Evolutionary conservation across 2,797 vertebrate genomes (phyloP), one percentile per base, ranked within the genome.

Genomic region (Phataginus tricuspis): DNA sequence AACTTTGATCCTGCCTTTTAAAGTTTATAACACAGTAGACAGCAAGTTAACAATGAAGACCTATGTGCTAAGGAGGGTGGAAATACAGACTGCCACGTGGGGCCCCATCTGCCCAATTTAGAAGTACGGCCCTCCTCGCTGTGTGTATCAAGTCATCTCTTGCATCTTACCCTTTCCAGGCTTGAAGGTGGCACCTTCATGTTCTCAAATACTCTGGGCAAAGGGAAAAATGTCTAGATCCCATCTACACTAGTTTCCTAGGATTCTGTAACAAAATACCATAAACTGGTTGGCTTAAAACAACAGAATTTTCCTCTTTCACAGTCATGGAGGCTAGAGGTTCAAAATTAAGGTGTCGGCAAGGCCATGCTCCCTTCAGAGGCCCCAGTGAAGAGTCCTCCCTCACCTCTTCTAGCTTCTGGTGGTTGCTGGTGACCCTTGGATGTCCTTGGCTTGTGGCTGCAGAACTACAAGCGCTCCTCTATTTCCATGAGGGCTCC

Each of bases 21-120:
- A 78, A 68, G 23, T 11, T 88, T 72, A 63, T 1, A 57, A 27
- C 37, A 18, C 34, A 31, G 19, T 55, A 10, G 49, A 69, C 0
- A n/a, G 4, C 61, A 49, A 9, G 13, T n/a, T 49, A 42, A 82
- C 51, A 80, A 57, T 59, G 27, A 55, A 7, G 57, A 23, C 2
- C 7, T 42, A 61, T 14, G 15, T 53, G 8, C 42, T 71, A 34
- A 55, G 4, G 55, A 63, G 23, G n/a, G 19, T 39, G 14, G 21
- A 77, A 55, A 45, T 15, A 31, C 8, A 37, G n/a, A 51, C 42
- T 8, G 4, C 16, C 10, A 8, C 4, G 4, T 9, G 16, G 5
- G 19, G 59, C 3, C 9, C 1, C n/a, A 14, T 15, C 39, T 7
- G 23, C 19, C 9, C 16, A 4, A 0, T 23, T 16, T 1, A n/a